Evolutionary conservation across 30 jellyfish, hydroid and myxozoan species (phyloP), one percentile per base, ranked within the genome.

Genomic region (Pseudorhiza aurosa): DNA sequence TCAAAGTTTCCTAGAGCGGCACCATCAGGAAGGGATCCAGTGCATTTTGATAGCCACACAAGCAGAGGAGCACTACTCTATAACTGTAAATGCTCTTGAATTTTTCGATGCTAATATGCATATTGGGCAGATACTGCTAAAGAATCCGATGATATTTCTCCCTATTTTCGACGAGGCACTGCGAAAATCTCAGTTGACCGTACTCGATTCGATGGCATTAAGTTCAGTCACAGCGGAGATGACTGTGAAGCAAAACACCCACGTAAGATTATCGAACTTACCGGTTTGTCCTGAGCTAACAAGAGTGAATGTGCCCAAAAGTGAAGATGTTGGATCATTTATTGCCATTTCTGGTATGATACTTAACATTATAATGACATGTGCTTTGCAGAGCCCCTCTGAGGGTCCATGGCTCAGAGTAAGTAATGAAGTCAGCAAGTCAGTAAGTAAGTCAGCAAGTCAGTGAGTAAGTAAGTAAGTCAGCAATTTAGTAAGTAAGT

Each of bases 251-350:
- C 62, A 31, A 6, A 69, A 93, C 60, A 81, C 65, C 36, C 97
- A 93, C 60, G 90, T 82, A 4, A 62, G 99, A 21, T 49, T 93
- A 18, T 79, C 97, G 15, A 93, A 93, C 55, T 67, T 93, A n/a
- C 99, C 99, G 0, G 81, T 93, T 12, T 93, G 99, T 39, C 96
- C 99, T 49, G 97, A 93, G 60, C 88, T 93, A 21, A 77, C 84
- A 8, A 68, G 99, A 59, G 91, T 76, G 29, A 81, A 50, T 57
- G 47, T 93, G 18, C 99, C 99, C 25, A 86, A 85, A 68, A 55
- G 99, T 65, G 82, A 70, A 30, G 99, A 93, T 64, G 82, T 81
- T 33, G 97, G 96, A 17, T 25, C 45, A 2, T 93, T 93, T 65
- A 88, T 93, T 22, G 96, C 99, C n/a, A 58, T 86, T 25, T 71